phyloP scores from a whole-genome alignment of 2,797 vertebrate genomes.

The Pangasius macronema region DNA sequence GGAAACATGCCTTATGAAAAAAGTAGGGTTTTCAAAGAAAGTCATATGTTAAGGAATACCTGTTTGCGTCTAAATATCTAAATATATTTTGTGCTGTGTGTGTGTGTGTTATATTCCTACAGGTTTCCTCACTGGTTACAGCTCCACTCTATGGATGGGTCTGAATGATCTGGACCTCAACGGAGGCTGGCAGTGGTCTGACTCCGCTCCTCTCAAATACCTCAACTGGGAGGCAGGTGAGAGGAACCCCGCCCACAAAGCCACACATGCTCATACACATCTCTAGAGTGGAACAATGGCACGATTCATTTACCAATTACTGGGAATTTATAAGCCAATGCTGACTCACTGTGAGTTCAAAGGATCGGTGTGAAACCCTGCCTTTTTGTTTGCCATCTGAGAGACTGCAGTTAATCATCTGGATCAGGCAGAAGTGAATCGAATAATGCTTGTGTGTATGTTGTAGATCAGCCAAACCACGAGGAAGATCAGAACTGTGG shows the following conservation, averaged over 20 bases:
- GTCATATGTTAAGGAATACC: too few relatives aligned
- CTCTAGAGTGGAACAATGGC: constrained; percentile 15
- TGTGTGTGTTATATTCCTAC: constrained; percentile 5
- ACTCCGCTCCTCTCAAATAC: constrained; percentile 93
- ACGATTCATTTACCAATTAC: constrained; percentile 20
- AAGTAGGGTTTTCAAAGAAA: background rate
- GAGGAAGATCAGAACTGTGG: constrained; percentile 91
- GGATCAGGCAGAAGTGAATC: background rate
- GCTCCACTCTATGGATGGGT: constrained; percentile 92
- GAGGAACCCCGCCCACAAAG: constrained; percentile 36
- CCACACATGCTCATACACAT: background rate
- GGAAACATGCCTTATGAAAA: background rate
- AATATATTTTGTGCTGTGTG: background rate
- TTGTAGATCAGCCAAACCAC: constrained; percentile 88
- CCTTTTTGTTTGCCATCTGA: background rate
- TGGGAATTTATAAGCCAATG: background rate
- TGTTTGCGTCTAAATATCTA: background rate
- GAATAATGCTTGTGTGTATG: constrained; percentile 27
- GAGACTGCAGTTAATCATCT: background rate
- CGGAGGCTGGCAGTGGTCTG: constrained; percentile 98
- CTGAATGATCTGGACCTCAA: constrained; percentile 94
- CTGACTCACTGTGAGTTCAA: constrained; percentile 6
- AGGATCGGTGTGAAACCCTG: background rate
- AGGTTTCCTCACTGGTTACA: constrained; percentile 91
- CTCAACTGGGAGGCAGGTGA: constrained; percentile 97